A percentile compares a stretch with the other conserved stretches of the same genome.
phyloP scores from a whole-genome alignment of 53 echinoderm and acorn worm species.

The Hippasteria phrygiana region DNA sequence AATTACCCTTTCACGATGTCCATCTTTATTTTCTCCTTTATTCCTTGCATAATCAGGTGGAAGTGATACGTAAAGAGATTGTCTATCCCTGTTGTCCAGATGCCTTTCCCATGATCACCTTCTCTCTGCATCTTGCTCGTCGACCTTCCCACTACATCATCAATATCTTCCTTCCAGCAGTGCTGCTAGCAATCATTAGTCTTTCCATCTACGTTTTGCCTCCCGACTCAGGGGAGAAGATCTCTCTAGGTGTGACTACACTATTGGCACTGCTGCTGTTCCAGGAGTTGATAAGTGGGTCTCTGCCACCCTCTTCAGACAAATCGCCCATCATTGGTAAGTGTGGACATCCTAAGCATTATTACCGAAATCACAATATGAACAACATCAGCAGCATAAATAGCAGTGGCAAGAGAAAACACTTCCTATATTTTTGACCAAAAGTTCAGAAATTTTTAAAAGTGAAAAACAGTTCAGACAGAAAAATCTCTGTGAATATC shows the following conservation, averaged over 20 bases:
- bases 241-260: conserved; percentile 75
- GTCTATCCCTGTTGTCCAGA: conserved; percentile 61
- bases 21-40: no score
- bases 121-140: conserved; percentile 37
- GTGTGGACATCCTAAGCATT: no score
- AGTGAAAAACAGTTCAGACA: no score
- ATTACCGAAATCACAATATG: no score
- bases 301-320: conserved; percentile 62
- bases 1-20: no score
- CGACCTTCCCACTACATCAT: conserved; percentile 67
- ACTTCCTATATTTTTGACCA: no score
- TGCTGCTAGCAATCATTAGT: conserved; percentile 64
- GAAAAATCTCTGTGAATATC: no score
- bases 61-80: background rate
- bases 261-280: conserved; percentile 73
- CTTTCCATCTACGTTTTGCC: conserved; percentile 71
- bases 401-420: no score
- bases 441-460: no score
- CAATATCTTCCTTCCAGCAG: conserved; percentile 71
- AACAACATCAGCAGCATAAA: no score
- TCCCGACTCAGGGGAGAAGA: conserved; percentile 79
- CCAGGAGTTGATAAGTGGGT: conserved; percentile 72
- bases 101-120: conserved; percentile 55
- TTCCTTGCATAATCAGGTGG: no score
- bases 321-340: conserved; percentile 58